A percentile compares a stretch with the other conserved stretches of the same genome.
phyloP scores from a whole-genome alignment of 2,797 vertebrate species.

The Macropus fuliginosus region DNA sequence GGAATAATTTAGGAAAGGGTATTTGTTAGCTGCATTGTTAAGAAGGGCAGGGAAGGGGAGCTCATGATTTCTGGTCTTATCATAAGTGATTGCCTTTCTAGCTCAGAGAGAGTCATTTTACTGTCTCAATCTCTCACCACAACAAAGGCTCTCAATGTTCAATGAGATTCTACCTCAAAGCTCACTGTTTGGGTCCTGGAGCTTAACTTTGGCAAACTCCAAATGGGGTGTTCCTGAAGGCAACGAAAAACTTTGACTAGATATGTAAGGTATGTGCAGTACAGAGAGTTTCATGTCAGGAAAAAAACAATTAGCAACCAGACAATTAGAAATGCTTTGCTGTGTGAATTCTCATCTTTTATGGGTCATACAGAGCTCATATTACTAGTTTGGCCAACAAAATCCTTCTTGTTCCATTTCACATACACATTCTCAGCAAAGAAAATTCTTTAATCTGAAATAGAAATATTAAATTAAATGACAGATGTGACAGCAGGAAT shows the following conservation, averaged over 20 bases:
- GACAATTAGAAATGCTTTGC: conserved; percentile 32
- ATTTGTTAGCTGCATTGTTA: conserved; percentile 54
- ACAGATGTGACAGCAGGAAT: conserved; percentile 48
- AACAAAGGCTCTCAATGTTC: conserved; percentile 19
- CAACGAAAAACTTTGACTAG: background rate
- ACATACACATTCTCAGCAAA: conserved; percentile 51
- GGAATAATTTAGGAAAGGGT: conserved; percentile 32
- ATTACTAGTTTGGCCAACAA: conserved; percentile 43
- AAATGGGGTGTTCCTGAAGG: conserved; percentile 20
- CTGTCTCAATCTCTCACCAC: conserved; percentile 15
- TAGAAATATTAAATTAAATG: conserved; percentile 53
- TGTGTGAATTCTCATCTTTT: conserved; percentile 7
- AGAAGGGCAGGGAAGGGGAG: background rate
- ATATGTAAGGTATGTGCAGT: conserved; percentile 4
- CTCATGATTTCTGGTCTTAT: background rate
- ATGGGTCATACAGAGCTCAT: background rate
- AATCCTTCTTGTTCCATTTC: conserved; percentile 41
- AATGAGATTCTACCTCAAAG: conserved; percentile 44
- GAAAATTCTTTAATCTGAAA: conserved; percentile 39
- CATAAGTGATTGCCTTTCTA: conserved; percentile 6
- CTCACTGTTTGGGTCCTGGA: conserved; percentile 14
- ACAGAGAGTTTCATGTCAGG: conserved; percentile 33
- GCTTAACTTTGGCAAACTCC: background rate
- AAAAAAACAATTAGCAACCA: background rate
- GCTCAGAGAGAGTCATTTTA: conserved; percentile 36